phyloP scores from a whole-genome alignment of 92 coral and sea anemone species.

The Actinernus sp. region DNA sequence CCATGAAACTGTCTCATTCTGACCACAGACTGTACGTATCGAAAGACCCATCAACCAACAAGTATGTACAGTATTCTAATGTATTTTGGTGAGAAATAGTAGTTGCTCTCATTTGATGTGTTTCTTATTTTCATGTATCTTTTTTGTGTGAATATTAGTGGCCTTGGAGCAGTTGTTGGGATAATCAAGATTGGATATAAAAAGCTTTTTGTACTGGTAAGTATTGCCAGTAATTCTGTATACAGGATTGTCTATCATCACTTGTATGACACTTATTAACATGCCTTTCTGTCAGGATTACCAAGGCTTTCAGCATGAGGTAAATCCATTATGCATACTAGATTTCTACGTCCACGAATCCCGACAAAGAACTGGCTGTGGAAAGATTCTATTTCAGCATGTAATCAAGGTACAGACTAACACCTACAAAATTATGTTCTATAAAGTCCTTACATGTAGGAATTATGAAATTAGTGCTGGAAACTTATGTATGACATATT shows the following conservation, averaged over 20 bases:
- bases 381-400: conserved; percentile 87
- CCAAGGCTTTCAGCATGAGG: conserved; percentile 91
- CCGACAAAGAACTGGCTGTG: conserved; percentile 92
- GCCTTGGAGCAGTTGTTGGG: conserved; percentile 91
- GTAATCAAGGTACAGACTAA: conserved; percentile 92
- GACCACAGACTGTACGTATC: conserved; percentile 84
- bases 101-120: too few species aligned
- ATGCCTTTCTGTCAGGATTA: conserved; percentile 62
- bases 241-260: not conserved
- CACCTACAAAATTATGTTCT: too few species aligned
- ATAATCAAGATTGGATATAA: conserved; percentile 93
- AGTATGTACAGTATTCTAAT: conserved; percentile 41
- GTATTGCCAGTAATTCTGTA: not conserved
- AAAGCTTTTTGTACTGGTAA: conserved; percentile 92
- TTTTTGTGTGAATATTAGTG: conserved; percentile 63
- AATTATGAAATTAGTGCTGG: too few species aligned
- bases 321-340: conserved; percentile 90
- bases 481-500: not conserved
- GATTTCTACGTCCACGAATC: conserved; percentile 97
- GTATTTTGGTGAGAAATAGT: too few species aligned
- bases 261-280: too few species aligned
- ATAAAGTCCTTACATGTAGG: too few species aligned
- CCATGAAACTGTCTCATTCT: conserved; percentile 87
- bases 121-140: too few species aligned
- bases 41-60: conserved; percentile 82